Conservation (phyloP, 2,888 invertebrate genomes). For the Melinaea marsaeus region DNA sequence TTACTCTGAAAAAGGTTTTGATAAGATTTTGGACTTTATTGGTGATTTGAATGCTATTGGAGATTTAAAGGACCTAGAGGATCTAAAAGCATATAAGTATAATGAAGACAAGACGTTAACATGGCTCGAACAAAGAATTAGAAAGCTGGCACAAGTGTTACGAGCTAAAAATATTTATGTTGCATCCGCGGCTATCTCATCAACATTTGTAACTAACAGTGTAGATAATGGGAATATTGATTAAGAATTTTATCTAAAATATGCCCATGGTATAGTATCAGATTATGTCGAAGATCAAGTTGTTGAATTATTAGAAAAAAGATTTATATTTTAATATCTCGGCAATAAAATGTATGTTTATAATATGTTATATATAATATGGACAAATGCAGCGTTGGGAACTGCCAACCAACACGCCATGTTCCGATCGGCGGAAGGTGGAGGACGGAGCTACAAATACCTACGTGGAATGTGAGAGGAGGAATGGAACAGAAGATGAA, state of each 20-base stretch:
- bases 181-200: conserved; percentile 84
- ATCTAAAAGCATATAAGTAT: conserved; percentile 88
- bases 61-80: conserved; percentile 84
- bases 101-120: conserved; percentile 86
- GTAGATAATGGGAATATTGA: conserved; percentile 76
- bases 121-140: conserved; percentile 87
- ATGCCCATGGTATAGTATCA: conserved; percentile 87
- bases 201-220: conserved; percentile 84
- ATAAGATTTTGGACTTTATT: conserved; percentile 76
- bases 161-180: conserved; percentile 85
- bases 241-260: conserved; percentile 81
- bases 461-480: too few species aligned
- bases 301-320: conserved; percentile 79
- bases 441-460: too few species aligned
- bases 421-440: too few species aligned
- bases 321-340: conserved; percentile 79
- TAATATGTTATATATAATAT: too few species aligned
- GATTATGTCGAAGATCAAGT: conserved; percentile 86
- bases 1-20: conserved; percentile 81
- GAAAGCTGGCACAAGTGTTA: conserved; percentile 80
- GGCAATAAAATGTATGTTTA: conserved; percentile 54
- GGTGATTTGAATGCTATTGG: conserved; percentile 80
- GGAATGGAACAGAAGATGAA: too few species aligned
- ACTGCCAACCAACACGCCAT: too few species aligned
- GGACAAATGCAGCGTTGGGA: too few species aligned